Base-by-base conservation (phyloP, 2,797 vertebrate genomes). In the Toxotes lorentzi region DNA sequence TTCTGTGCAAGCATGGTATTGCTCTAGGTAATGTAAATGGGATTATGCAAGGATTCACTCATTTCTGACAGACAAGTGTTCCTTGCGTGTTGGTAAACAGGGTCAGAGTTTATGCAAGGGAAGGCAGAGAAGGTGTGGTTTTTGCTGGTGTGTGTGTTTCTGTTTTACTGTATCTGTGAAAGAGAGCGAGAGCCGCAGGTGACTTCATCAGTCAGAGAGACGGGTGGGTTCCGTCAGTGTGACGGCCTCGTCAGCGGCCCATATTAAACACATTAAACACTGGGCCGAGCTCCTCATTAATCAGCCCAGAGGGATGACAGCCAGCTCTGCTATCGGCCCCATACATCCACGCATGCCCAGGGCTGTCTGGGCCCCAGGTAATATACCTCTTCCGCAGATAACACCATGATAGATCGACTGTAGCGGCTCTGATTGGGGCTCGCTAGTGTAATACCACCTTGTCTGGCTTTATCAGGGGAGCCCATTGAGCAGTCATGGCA, bases 251-350 rank as follows among this genome's bases (percentile, higher is more conserved):
- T 94, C 92, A 91, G 88, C 84, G 86, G 93, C 93, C 91, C 93
- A 93, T 95, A 96, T 96, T 95, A 95, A 95, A 95, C 88, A 91
- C 92, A 94, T 95, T 95, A 95, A 96, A 94, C 92, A 94, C 87
- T 79, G 79, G 87, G 76, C 89, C 81, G 60, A 79, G 89, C 84
- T 87, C 73, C 91, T 92, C 92, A 93, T 95, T 96, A 95, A 95
- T 96, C 95, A 95, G 88, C 80, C 73, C 82, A 72, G 88, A 88
- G 85, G 87, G 89, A 92, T 94, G 93, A 95, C 94, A 94, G 93
- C 84, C 75, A 73, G 77, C 83, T 65, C 83, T 41, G 88, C 94
- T 95, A 94, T 95, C 91, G 88, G 89, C 84, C 79, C 82, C 68
- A 82, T 90, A 87, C 91, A 89, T 93, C 88, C 91, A 89, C 76